Evolutionary conservation across 2,888 invertebrate genomes (phyloP).

Genomic region (Eupithecia dodoneata): DNA sequence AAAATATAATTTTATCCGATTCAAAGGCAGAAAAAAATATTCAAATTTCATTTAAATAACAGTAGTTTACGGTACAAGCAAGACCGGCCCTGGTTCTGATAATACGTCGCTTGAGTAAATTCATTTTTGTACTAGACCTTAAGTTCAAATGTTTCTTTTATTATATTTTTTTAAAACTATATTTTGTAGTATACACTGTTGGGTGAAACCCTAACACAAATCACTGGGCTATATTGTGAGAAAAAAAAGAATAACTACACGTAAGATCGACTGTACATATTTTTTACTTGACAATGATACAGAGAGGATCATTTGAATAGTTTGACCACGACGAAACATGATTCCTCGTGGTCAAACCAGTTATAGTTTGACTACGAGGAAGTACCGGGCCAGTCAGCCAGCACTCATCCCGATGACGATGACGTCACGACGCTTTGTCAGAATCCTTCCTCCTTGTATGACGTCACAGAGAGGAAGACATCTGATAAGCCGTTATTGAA

Average conservation of each 20-base stretch:
- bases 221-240: too few relatives aligned
- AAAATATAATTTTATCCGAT: not conserved
- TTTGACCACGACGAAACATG: too few relatives aligned
- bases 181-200: not conserved
- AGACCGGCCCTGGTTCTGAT: too few relatives aligned
- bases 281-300: too few relatives aligned
- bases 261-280: too few relatives aligned
- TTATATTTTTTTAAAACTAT: not conserved
- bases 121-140: not conserved
- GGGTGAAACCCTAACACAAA: not conserved
- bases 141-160: not conserved
- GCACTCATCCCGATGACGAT: not conserved
- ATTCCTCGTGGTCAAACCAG: too few relatives aligned
- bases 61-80: too few relatives aligned
- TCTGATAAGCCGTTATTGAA: not conserved
- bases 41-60: not conserved
- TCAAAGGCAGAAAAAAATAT: not conserved
- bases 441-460: not conserved
- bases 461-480: not conserved
- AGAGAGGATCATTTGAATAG: too few relatives aligned
- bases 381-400: too few relatives aligned
- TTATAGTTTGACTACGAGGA: too few relatives aligned
- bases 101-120: not conserved
- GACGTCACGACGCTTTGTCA: not conserved
- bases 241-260: too few relatives aligned